phyloP scores from a whole-genome alignment of 2,797 vertebrate genomes.

The Dryobates pubescens region DNA sequence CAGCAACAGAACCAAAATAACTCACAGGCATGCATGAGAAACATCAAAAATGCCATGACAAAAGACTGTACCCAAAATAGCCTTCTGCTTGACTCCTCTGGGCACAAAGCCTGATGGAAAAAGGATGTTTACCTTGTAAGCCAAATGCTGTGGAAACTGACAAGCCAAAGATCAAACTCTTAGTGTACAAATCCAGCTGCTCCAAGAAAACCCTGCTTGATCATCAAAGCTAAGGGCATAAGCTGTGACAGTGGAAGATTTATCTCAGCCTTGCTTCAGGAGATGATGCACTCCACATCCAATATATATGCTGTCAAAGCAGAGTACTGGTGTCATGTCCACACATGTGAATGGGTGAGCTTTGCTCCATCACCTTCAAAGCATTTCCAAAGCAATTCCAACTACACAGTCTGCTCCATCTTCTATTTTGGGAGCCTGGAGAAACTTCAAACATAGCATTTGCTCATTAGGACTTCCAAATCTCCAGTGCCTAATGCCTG shows the following conservation, averaged over 20 bases:
- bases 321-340: rapidly evolving
- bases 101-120: not conserved
- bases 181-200: not conserved
- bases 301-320: rapidly evolving
- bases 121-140: not conserved
- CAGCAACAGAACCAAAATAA: not conserved
- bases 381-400: not conserved
- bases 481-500: not conserved
- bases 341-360: not conserved
- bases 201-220: not conserved
- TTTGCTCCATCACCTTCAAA: not conserved
- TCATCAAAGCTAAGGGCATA: not conserved
- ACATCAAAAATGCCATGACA: not conserved
- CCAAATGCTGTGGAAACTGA: not conserved
- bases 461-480: not conserved
- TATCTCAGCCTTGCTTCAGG: not conserved
- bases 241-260: not conserved
- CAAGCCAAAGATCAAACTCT: not conserved
- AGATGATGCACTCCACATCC: rapidly evolving
- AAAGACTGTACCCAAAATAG: not conserved
- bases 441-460: not conserved
- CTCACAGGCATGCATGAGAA: not conserved
- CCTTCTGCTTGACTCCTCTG: not conserved
- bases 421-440: not conserved
- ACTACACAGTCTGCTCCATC: not conserved